These are phyloP conservation scores for Rhopalosiphum maidis DNA, from an alignment of 1,140 invertebrate species.

Conservation along the genomic window DNA sequence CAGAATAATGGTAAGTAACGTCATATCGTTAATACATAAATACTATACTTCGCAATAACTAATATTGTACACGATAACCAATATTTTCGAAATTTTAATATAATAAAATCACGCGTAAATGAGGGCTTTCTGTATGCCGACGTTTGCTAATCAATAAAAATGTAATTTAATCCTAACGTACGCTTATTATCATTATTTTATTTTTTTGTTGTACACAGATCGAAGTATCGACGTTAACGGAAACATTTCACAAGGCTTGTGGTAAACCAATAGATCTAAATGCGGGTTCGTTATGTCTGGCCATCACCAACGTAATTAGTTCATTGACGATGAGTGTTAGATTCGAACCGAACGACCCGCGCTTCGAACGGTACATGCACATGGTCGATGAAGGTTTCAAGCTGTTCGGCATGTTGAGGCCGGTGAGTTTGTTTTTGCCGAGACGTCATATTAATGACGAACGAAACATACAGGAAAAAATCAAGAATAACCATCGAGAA, in stretches of 20 bases:
- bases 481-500: constrained; percentile 81
- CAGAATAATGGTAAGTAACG: constrained; percentile 78
- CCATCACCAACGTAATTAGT: constrained; percentile 91
- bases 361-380: constrained; percentile 79
- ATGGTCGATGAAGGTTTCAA: constrained; percentile 89
- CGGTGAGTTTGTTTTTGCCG: constrained; percentile 74
- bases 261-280: constrained; percentile 72
- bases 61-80: background rate
- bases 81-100: background rate
- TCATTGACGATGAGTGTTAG: constrained; percentile 87
- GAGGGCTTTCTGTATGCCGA: background rate
- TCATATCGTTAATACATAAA: background rate
- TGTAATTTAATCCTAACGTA: background rate
- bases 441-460: constrained; percentile 78
- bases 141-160: background rate
- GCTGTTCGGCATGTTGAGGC: constrained; percentile 74
- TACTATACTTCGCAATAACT: background rate
- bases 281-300: constrained; percentile 72
- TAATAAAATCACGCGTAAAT: background rate
- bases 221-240: constrained; percentile 79
- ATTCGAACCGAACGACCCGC: constrained; percentile 77
- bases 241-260: constrained; percentile 66
- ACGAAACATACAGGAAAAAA: constrained; percentile 74
- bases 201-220: constrained; percentile 64
- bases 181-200: no score